These are phyloP conservation scores for Drosophila planitibia DNA, from an alignment of 2,888 invertebrate genomes.

Conservation along the genomic window DNA sequence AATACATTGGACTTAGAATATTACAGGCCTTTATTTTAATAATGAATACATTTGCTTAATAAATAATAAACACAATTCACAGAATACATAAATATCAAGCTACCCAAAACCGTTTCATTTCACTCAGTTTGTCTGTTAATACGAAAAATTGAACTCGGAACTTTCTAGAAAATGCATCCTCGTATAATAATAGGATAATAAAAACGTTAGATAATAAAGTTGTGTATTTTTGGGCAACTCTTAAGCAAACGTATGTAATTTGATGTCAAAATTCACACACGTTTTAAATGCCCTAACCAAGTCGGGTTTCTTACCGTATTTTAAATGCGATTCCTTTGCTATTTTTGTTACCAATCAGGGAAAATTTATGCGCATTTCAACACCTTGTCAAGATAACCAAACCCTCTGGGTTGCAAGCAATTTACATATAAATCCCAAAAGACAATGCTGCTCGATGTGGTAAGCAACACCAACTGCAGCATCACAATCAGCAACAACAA, in stretches of 20 bases:
- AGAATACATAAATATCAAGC: not conserved
- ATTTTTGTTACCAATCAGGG: constrained; percentile 15
- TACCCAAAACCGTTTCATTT: not conserved
- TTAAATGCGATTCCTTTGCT: not conserved
- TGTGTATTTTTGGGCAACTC: not conserved
- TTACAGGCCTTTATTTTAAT: not conserved
- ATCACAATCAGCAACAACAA: constrained; percentile 17
- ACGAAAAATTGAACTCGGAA: not conserved
- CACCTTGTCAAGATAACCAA: constrained; percentile 14
- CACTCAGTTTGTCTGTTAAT: not conserved
- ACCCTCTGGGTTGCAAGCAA: constrained; percentile 14
- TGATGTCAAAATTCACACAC: not conserved
- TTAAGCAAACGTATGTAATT: not conserved
- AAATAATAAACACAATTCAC: not conserved
- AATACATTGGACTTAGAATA: not conserved
- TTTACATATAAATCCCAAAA: constrained; percentile 51
- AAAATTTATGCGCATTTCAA: constrained; percentile 40
- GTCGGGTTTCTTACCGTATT: not conserved
- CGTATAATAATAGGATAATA: not conserved
- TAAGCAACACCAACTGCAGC: constrained; percentile 26
- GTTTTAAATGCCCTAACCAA: too few relatives aligned
- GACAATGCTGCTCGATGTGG: constrained; percentile 58
- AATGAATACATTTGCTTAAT: not conserved
- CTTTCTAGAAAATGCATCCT: too few relatives aligned
- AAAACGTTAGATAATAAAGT: not conserved